Conservation (phyloP, 2,113 vertebrate genomes). For the Falcunculus frontatus region DNA sequence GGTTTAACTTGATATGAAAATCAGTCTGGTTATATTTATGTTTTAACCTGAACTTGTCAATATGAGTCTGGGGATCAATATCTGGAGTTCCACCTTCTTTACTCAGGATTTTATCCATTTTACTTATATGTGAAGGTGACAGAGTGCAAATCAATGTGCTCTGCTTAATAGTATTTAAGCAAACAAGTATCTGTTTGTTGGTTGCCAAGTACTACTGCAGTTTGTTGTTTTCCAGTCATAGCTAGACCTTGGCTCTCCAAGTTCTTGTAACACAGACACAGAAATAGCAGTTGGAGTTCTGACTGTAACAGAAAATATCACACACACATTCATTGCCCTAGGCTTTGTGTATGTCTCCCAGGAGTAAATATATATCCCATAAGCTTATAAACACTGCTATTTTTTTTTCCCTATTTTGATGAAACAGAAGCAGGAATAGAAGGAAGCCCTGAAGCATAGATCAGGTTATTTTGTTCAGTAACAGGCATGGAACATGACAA, state of each 20-base stretch:
- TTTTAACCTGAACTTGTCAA: constrained; percentile 6
- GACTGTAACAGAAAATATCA: not conserved
- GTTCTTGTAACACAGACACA: not conserved
- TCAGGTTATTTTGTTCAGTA: not conserved
- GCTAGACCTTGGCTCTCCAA: not conserved
- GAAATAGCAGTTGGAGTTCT: not conserved
- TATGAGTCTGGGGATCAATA: not conserved
- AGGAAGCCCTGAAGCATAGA: not conserved
- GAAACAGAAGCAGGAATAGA: not conserved
- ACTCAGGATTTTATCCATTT: not conserved
- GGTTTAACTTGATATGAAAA: constrained; percentile 21
- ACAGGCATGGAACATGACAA: not conserved
- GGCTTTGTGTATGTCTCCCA: not conserved
- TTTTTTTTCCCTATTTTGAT: not conserved
- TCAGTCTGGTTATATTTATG: not conserved
- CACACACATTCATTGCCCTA: not conserved
- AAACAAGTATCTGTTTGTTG: not conserved
- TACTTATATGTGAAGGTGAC: not conserved
- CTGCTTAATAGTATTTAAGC: not conserved
- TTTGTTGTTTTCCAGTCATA: not conserved
- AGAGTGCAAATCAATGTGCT: not conserved
- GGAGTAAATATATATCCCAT: not conserved
- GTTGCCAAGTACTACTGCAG: not conserved
- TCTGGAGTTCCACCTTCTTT: not conserved
- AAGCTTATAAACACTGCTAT: not conserved